phyloP scores from a whole-genome alignment of 1,140 invertebrate genomes.

The Penaeus chinensis region DNA sequence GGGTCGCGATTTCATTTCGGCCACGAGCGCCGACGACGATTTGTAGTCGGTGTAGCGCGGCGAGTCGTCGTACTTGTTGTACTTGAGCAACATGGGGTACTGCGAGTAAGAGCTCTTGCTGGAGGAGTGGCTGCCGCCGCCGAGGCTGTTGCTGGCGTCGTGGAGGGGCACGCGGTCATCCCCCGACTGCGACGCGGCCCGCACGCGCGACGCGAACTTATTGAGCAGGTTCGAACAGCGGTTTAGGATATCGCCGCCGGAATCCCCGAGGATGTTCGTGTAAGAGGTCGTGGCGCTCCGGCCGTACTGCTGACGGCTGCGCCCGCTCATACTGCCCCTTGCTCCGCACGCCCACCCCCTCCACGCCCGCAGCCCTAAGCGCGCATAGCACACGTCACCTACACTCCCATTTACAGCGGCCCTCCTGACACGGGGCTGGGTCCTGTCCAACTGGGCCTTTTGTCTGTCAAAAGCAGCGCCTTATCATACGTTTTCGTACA shows the following conservation, averaged over 20 bases:
- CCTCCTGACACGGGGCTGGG: conserved; percentile 39
- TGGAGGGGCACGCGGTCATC: conserved; percentile 58
- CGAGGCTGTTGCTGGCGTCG: conserved; percentile 25
- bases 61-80: conserved; percentile 61
- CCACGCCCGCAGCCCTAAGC: conserved; percentile 21
- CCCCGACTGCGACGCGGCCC: conserved; percentile 57
- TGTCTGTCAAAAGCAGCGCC: conserved; percentile 32
- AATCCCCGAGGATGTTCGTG: conserved; percentile 58
- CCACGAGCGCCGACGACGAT: background rate
- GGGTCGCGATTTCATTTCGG: conserved; percentile 31
- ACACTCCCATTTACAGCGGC: conserved; percentile 43
- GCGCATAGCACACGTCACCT: conserved; percentile 41
- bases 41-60: conserved; percentile 52
- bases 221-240: conserved; percentile 61
- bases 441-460: conserved; percentile 36
- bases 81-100: conserved; percentile 62
- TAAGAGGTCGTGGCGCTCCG: conserved; percentile 64
- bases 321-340: conserved; percentile 59
- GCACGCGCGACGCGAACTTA: conserved; percentile 62
- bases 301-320: conserved; percentile 63
- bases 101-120: conserved; percentile 9
- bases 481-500: conserved; percentile 42
- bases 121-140: background rate
- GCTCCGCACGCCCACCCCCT: conserved; percentile 28
- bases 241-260: conserved; percentile 62